Percentiles rank a stretch among this genome's conserved stretches.
Conservation (phyloP, 2,797 vertebrate species). For the Falco rusticolus region DNA sequence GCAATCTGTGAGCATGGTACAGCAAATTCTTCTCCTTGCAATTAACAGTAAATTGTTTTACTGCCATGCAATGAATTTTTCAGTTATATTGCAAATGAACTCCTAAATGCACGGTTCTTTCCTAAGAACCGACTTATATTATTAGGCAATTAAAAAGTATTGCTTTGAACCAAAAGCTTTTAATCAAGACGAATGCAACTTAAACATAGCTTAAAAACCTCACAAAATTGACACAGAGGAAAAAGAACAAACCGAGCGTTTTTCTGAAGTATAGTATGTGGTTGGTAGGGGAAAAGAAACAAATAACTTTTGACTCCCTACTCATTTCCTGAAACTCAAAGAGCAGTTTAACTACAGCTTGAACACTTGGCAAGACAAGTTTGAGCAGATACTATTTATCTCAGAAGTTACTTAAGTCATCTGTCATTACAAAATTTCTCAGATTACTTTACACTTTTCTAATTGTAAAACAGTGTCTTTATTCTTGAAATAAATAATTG, state of each 20-base stretch:
- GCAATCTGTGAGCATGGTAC: constrained; percentile 89
- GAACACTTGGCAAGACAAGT: constrained; percentile 47
- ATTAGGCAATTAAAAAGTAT: constrained; percentile 89
- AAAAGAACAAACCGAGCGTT: constrained; percentile 66
- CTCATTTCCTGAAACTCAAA: constrained; percentile 19
- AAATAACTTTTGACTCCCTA: constrained; percentile 19
- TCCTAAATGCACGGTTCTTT: constrained; percentile 84
- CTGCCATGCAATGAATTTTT: constrained; percentile 94
- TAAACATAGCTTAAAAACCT: constrained; percentile 72
- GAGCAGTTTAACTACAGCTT: background rate
- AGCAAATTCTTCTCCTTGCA: constrained; percentile 97
- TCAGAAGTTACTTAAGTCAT: constrained; percentile 70
- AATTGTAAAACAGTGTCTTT: constrained; percentile 73
- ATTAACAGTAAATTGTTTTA: constrained; percentile 99
- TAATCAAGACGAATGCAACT: constrained; percentile 84
- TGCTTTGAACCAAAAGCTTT: constrained; percentile 86
- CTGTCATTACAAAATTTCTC: constrained; percentile 74
- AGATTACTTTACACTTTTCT: constrained; percentile 74
- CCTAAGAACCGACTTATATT: constrained; percentile 86
- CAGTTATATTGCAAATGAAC: constrained; percentile 92
- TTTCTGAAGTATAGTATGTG: constrained; percentile 45
- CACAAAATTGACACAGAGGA: constrained; percentile 64
- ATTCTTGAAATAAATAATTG: constrained; percentile 84
- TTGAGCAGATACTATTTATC: constrained; percentile 67
- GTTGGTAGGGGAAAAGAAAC: constrained; percentile 41